Evolutionary conservation across 2,113 vertebrate genomes (phyloP).

Genomic region (Odontophorus gujanensis): DNA sequence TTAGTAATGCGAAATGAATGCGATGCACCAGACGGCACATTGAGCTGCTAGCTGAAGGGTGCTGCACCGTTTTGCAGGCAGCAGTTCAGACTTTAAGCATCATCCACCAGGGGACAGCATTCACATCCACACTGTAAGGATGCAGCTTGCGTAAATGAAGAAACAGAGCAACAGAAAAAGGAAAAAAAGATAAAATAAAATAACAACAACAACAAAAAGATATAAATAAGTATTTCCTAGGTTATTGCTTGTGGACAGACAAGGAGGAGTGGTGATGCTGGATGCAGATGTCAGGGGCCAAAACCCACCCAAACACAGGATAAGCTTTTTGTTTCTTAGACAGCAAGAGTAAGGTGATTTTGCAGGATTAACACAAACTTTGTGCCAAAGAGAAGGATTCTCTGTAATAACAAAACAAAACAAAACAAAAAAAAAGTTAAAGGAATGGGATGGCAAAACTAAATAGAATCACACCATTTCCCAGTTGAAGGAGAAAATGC

Average conservation of each 20-base stretch:
- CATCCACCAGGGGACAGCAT: slow-evolving; percentile 64
- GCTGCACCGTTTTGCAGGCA: background rate
- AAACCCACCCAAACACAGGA: background rate
- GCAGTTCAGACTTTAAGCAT: background rate
- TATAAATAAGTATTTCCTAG: rapidly evolving
- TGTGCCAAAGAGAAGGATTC: background rate
- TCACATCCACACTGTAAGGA: slow-evolving; percentile 35
- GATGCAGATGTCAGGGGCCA: background rate
- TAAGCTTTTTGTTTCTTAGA: background rate
- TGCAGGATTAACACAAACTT: background rate
- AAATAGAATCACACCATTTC: background rate
- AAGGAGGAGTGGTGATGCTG: background rate
- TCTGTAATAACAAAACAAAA: background rate
- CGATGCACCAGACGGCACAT: slow-evolving; percentile 10
- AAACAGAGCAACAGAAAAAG: background rate
- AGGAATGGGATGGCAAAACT: background rate
- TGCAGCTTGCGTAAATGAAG: background rate
- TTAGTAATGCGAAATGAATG: slow-evolving; percentile 12
- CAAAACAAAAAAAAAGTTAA: background rate
- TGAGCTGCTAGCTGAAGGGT: background rate
- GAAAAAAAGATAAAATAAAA: no score
- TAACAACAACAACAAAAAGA: no score
- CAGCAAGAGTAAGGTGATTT: background rate
- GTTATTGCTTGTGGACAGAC: background rate
- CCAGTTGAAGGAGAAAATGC: background rate